Conservation (phyloP, 2,113 vertebrate species). For the Lucifuga dentata region DNA sequence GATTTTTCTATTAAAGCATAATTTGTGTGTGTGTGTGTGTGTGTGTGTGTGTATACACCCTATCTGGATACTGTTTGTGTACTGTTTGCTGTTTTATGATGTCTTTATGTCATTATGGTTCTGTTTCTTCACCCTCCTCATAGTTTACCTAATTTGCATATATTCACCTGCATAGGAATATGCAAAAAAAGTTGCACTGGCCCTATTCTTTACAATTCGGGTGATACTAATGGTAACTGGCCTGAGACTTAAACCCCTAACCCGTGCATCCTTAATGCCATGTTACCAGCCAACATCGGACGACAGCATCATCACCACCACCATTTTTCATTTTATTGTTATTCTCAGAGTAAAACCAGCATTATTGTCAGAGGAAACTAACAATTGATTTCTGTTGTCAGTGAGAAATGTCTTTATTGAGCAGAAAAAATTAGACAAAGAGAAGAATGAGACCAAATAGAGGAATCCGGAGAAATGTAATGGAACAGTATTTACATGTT, state of each 20-base stretch:
- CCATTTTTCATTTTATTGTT: conserved; percentile 39
- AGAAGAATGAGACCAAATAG: conserved; percentile 6
- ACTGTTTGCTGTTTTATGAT: no score
- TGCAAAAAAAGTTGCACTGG: no score
- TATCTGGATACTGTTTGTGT: no score
- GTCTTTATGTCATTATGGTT: no score
- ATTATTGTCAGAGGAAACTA: conserved; percentile 60
- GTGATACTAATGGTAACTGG: no score
- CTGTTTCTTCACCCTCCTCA: no score
- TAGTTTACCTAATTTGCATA: no score
- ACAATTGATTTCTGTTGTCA: conserved; percentile 61
- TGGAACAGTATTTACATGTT: conserved; percentile 17
- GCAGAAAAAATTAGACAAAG: conserved; percentile 11
- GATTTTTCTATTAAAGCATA: conserved; percentile 33
- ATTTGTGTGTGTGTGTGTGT: conserved; percentile 32
- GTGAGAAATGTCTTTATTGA: conserved; percentile 43
- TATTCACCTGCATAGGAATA: no score
- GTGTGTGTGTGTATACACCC: background rate
- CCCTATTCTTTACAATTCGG: no score
- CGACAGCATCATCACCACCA: background rate
- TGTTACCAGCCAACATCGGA: background rate
- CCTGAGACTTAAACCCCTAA: no score
- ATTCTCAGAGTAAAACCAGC: conserved; percentile 31
- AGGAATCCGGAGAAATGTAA: background rate
- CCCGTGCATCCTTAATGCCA: no score